phyloP scores from a whole-genome alignment of 1,140 invertebrate species.

The Papilio machaon region DNA sequence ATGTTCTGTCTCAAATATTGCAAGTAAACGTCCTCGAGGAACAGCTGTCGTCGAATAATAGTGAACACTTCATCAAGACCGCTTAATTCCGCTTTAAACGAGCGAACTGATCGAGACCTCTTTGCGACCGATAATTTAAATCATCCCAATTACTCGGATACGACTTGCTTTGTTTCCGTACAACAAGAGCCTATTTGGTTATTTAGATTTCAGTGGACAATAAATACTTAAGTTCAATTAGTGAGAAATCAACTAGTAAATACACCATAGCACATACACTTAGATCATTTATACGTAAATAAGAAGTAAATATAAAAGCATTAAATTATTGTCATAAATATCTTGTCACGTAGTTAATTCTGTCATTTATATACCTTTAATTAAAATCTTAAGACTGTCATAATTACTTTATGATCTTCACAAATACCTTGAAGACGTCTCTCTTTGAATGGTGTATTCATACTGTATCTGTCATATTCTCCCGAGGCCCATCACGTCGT shows the following conservation, averaged over 20 bases:
- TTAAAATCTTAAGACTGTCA: background rate
- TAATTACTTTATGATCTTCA: background rate
- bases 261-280: too few relatives aligned
- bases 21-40: conserved; percentile 44
- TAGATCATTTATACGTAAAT: too few relatives aligned
- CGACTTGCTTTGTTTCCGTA: background rate
- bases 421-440: background rate
- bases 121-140: conserved; percentile 44
- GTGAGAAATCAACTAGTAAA: too few relatives aligned
- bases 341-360: background rate
- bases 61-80: conserved; percentile 43
- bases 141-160: background rate
- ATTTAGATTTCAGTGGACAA: background rate
- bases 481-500: conserved; percentile 42
- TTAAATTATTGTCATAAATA: background rate
- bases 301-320: too few relatives aligned
- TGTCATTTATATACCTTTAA: background rate
- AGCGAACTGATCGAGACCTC: conserved; percentile 47
- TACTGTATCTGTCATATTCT: conserved; percentile 8
- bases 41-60: conserved; percentile 51
- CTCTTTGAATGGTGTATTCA: background rate
- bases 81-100: conserved; percentile 53
- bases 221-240: background rate
- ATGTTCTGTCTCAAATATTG: conserved; percentile 46
- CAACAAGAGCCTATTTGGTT: background rate